Base-by-base conservation (phyloP, 2,888 invertebrate genomes). In the Atrina japonica region DNA sequence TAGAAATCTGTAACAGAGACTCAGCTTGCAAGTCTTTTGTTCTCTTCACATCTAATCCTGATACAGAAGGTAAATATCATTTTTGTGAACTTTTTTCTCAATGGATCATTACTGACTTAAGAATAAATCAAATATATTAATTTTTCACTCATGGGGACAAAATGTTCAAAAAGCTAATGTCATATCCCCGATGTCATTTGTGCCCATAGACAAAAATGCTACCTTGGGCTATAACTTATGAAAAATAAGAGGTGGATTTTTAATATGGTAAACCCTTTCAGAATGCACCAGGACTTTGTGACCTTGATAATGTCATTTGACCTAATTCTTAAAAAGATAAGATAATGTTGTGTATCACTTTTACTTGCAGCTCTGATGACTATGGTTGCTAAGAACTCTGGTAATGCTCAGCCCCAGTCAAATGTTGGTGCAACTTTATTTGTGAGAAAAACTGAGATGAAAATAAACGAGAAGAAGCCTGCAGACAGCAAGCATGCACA, bases 401-500 rank as follows among this genome's bases (percentile, higher is more conserved):
- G 71, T 1, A 64, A 75, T 6, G 69, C 67, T 21, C 61, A 56
- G 6, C 82, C 83, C 25, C 77, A 81, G 16, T 41, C 59, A 7
- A 84, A 85, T 60, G 72, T 79, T 29, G 87, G 86, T 23, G 82
- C 85, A 3, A 85, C 85, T 2, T 66, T 86, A 27, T 87, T 85
- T 61, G 35, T 61, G 18, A 50, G 23, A 21, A 53, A 35, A 3
- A 43, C 14, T 41, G 58, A 23, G 14, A 30, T 43, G 29, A 56
- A 27, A 18, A 27, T 25, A 45, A 35, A 35, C 5, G 23, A 52
- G 11, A 18, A 14, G 9, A 27, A 49, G 3, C 14, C n/a, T 18
- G 63, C 21, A n/a, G 21, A 18, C 23, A 52, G 25, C 16, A 11
- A 25, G n/a, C 35, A 23, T 2, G 21, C 30, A 3, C n/a, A 55